These are phyloP conservation scores for Nannoperca obscura DNA, from an alignment of 2,797 vertebrate genomes.

Conservation along the genomic window DNA sequence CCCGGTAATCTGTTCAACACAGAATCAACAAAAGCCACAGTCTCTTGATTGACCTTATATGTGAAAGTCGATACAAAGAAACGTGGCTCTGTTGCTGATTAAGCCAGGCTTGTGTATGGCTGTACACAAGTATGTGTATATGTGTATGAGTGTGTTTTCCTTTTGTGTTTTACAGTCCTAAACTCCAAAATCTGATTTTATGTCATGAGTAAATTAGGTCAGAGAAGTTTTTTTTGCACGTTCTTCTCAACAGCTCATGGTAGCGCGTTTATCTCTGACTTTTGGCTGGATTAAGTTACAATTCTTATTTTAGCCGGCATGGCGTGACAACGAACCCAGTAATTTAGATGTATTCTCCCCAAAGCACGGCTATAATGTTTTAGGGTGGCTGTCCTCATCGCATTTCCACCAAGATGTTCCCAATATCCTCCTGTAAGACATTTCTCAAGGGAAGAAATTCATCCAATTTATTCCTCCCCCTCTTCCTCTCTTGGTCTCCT, in stretches of 20 bases:
- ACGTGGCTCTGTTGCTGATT: slow-evolving; percentile 75
- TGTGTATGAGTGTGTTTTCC: slow-evolving; percentile 18
- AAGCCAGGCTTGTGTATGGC: slow-evolving; percentile 44
- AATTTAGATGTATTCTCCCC: slow-evolving; percentile 84
- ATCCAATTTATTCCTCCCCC: slow-evolving; percentile 65
- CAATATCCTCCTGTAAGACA: slow-evolving; percentile 77
- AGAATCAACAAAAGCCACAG: slow-evolving; percentile 80
- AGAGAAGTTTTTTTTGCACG: slow-evolving; percentile 71
- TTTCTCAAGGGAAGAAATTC: slow-evolving; percentile 73
- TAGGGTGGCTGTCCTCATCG: slow-evolving; percentile 74
- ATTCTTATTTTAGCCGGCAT: slow-evolving; percentile 82
- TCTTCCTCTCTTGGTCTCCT: slow-evolving; percentile 36
- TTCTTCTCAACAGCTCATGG: slow-evolving; percentile 71
- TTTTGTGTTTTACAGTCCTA: slow-evolving; percentile 37
- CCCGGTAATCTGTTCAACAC: slow-evolving; percentile 79
- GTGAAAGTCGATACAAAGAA: slow-evolving; percentile 77
- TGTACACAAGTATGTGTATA: background rate
- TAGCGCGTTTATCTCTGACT: slow-evolving; percentile 72
- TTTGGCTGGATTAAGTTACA: slow-evolving; percentile 80
- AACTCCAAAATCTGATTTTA: slow-evolving; percentile 62
- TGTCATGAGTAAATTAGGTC: slow-evolving; percentile 62
- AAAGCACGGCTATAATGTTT: slow-evolving; percentile 80
- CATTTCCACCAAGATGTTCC: slow-evolving; percentile 76
- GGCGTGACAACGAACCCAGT: slow-evolving; percentile 82
- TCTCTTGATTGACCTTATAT: slow-evolving; percentile 80